Evolutionary conservation across 2,888 invertebrate species (phyloP), one percentile per base, ranked within the genome.

Genomic region (Hylaea fasciaria): DNA sequence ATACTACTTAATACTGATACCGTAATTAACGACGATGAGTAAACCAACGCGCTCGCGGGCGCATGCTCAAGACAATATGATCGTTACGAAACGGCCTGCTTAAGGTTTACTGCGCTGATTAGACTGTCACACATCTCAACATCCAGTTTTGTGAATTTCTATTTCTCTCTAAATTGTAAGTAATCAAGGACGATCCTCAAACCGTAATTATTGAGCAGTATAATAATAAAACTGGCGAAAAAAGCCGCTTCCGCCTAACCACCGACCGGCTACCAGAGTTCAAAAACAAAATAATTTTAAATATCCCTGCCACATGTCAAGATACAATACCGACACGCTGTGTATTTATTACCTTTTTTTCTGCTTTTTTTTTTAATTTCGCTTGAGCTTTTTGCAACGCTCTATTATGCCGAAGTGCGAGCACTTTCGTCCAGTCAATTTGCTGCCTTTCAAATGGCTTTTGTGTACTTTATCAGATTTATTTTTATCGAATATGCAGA

Each of bases 341-440:
- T n/a, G 61, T 72, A 69, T 73, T 71, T 71, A 64, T 66, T 50
- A 49, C 63, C 57, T 65, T 63, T 65, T 68, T 65, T 63, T 65
- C 67, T 71, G 68, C 51, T 61, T 59, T 64, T 66, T 70, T 69
- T 70, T 62, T 55, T 13, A 35, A 56, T 59, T 66, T 70, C 59
- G 43, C 41, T 37, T 52, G 59, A 59, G 66, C 71, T 79, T 81
- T 72, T 77, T 79, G 73, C 69, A 57, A 57, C 22, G 41, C 14
- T 46, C 72, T 66, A 75, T 83, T 81, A 73, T 77, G 66, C 64
- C 46, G 66, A 72, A 74, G 80, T 80, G 78, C 77, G 78, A 82
- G 78, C 78, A 82, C 81, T 85, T 80, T 82, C 79, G 72, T 84
- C 74, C 76, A 81, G 80, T 80, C 85, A 78, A 85, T 85, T 83